Conservation (phyloP, 2,113 vertebrate species). For the Hystrix cristata region DNA sequence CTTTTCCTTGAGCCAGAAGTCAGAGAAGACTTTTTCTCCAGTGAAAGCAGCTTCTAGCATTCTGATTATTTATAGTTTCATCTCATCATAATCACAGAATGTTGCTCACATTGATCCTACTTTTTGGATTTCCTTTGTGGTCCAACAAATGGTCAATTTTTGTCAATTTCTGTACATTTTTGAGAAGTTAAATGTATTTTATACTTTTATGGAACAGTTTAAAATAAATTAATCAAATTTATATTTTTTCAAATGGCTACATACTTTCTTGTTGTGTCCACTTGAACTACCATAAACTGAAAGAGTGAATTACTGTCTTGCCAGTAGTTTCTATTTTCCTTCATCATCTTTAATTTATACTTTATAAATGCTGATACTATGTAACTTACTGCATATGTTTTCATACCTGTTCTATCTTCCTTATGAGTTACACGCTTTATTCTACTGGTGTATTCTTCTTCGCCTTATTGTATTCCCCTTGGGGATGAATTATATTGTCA, state of each 20-base stretch:
- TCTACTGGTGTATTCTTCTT: background rate
- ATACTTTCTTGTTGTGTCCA: conserved; percentile 22
- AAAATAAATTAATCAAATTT: background rate
- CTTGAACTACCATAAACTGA: background rate
- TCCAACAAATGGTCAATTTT: background rate
- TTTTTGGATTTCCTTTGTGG: conserved; percentile 2
- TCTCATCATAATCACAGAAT: background rate
- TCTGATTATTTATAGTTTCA: background rate
- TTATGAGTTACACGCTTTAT: background rate
- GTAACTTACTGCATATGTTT: background rate
- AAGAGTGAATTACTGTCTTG: conserved; percentile 3
- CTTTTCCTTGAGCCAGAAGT: background rate
- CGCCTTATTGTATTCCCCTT: background rate
- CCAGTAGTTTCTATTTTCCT: background rate
- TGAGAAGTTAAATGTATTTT: conserved; percentile 22
- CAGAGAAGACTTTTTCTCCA: background rate
- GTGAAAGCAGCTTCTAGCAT: background rate
- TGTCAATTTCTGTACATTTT: background rate
- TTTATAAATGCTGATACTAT: background rate
- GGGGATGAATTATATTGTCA: background rate
- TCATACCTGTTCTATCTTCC: background rate
- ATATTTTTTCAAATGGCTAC: background rate
- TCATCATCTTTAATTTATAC: background rate
- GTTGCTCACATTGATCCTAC: background rate
- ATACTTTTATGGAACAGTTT: background rate